Conservation (phyloP, 2,888 invertebrate genomes). For the Caradrina kadenii region DNA sequence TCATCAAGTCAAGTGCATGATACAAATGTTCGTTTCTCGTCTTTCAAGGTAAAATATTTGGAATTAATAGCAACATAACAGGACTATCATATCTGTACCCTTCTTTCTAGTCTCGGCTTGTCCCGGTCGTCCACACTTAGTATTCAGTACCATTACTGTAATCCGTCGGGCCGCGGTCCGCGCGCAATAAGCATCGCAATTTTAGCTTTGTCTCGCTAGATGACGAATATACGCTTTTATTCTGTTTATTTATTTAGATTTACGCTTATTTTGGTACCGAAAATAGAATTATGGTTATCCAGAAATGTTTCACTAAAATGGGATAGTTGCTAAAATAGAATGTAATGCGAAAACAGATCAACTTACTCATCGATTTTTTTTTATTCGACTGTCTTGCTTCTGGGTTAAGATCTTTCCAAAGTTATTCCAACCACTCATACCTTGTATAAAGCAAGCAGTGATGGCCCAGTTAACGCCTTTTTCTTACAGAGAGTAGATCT, state of each 20-base stretch:
- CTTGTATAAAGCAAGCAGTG: too few relatives aligned
- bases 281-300: constrained; percentile 5
- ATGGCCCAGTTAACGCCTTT: too few relatives aligned
- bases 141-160: constrained; percentile 76
- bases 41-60: constrained; percentile 3
- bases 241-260: constrained; percentile 30
- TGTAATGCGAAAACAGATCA: too few relatives aligned
- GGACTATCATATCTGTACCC: constrained; percentile 8
- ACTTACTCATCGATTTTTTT: too few relatives aligned
- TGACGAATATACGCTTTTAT: constrained; percentile 50
- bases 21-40: too few relatives aligned
- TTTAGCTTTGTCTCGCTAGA: constrained; percentile 68
- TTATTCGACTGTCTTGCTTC: too few relatives aligned
- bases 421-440: too few relatives aligned
- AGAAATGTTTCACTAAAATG: too few relatives aligned
- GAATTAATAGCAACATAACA: not conserved
- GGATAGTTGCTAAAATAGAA: too few relatives aligned
- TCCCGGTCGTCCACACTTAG: constrained; percentile 60
- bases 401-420: too few relatives aligned
- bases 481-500: not conserved
- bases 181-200: constrained; percentile 74
- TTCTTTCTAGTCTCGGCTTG: constrained; percentile 24
- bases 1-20: too few relatives aligned
- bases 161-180: constrained; percentile 73
- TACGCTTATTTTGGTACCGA: not conserved